Evolutionary conservation across 2,113 vertebrate species (phyloP).

Genomic region (Oryzias celebensis): DNA sequence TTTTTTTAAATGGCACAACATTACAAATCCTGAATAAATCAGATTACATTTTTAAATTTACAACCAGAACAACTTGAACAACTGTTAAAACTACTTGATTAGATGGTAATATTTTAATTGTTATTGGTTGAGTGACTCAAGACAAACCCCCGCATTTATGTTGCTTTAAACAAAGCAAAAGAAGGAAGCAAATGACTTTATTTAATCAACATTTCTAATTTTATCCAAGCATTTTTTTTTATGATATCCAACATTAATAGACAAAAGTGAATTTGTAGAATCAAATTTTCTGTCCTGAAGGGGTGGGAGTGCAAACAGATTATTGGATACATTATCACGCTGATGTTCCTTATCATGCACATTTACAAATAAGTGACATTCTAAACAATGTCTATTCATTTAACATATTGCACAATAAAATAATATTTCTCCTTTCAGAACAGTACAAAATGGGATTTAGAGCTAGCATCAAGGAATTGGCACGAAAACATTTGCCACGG

Average conservation of each 20-base stretch:
- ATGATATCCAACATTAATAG: too few species aligned
- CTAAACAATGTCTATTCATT: neutral
- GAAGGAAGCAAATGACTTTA: too few species aligned
- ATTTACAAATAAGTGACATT: constrained; percentile 21
- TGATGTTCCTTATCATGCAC: neutral
- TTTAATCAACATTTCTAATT: neutral
- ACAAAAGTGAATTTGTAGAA: neutral
- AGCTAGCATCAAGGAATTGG: neutral
- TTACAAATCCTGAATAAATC: too few species aligned
- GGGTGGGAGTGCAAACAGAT: neutral
- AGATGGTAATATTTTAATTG: too few species aligned
- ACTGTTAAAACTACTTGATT: too few species aligned
- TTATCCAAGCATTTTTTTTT: neutral
- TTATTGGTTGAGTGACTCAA: too few species aligned
- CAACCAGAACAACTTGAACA: too few species aligned
- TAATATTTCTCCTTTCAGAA: neutral
- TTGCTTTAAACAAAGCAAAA: too few species aligned
- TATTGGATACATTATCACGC: constrained; percentile 5
- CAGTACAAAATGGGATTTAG: neutral
- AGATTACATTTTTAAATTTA: too few species aligned
- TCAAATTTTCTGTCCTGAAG: constrained; percentile 6
- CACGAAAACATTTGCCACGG: neutral
- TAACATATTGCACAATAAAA: neutral
- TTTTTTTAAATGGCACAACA: too few species aligned
- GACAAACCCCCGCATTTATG: too few species aligned